Evolutionary conservation across 2,797 vertebrate species (phyloP).

Genomic region (Epinephelus awoara): DNA sequence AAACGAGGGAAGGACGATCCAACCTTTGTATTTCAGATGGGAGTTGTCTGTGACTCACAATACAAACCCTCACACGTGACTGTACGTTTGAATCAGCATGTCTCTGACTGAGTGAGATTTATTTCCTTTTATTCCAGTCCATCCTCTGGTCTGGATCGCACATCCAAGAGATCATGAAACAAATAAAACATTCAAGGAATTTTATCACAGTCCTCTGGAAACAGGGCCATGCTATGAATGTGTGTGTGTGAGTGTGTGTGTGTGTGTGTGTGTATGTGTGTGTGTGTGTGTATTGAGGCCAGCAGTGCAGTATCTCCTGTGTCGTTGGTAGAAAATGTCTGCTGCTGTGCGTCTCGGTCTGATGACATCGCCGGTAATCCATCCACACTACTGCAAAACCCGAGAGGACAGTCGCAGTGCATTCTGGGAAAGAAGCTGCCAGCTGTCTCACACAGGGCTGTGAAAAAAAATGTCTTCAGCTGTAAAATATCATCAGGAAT

Average conservation of each 20-base stretch:
- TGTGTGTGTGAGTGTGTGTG: slow-evolving; percentile 2
- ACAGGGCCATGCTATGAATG: neutral
- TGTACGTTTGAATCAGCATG: neutral
- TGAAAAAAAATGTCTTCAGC: neutral
- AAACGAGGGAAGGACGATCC: no score
- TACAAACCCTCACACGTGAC: no score
- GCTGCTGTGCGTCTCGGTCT: slow-evolving; percentile 50
- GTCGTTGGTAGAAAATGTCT: slow-evolving; percentile 52
- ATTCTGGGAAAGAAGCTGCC: slow-evolving; percentile 59
- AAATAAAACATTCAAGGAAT: neutral
- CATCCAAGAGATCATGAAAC: neutral
- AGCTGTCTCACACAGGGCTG: neutral
- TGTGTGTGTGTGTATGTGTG: slow-evolving; percentile 6
- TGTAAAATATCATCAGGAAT: no score
- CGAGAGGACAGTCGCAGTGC: slow-evolving; percentile 47
- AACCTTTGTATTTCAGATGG: no score
- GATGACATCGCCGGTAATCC: slow-evolving; percentile 73
- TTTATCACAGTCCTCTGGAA: slow-evolving; percentile 4
- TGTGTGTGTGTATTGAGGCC: slow-evolving; percentile 19
- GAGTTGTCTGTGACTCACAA: no score
- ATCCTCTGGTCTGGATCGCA: neutral
- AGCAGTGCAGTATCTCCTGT: slow-evolving; percentile 25
- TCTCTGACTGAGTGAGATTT: neutral
- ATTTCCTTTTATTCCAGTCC: neutral
- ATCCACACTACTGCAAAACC: slow-evolving; percentile 49